phyloP scores from a whole-genome alignment of 2,888 invertebrate species.

The Cacoxenus indagator region DNA sequence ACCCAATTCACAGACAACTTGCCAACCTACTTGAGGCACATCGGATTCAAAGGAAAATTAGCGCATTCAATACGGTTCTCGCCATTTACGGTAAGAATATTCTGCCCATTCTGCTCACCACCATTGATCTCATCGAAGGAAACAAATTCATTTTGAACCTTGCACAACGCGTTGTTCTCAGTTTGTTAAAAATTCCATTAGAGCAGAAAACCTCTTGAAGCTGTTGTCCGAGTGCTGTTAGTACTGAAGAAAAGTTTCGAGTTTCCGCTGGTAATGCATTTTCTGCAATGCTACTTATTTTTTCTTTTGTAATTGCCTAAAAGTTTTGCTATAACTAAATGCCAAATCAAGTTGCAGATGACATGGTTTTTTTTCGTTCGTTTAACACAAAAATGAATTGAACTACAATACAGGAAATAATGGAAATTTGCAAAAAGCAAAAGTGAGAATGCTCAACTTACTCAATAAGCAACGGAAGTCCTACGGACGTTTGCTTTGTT shows the following conservation, averaged over 20 bases:
- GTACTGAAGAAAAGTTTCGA: slow-evolving; percentile 9
- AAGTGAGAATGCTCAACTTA: too few relatives aligned
- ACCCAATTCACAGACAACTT: slow-evolving; percentile 4
- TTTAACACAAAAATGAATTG: too few relatives aligned
- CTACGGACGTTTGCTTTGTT: too few relatives aligned
- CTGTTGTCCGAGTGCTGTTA: not conserved
- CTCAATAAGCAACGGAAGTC: too few relatives aligned
- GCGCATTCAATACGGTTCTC: not conserved
- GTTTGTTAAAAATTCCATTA: not conserved
- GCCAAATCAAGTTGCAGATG: not conserved
- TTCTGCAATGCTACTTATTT: not conserved
- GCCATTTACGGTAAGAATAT: not conserved
- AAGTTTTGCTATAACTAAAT: not conserved
- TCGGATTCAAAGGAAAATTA: not conserved
- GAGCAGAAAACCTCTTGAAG: not conserved
- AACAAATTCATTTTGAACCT: not conserved
- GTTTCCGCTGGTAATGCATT: not conserved
- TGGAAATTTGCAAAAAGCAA: too few relatives aligned
- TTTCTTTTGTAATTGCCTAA: not conserved
- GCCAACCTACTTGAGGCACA: not conserved
- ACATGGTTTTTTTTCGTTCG: too few relatives aligned
- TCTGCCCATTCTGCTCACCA: not conserved
- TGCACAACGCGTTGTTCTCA: not conserved
- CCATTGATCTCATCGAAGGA: not conserved
- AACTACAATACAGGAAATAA: too few relatives aligned